A percentile compares a stretch with the other conserved stretches of the same genome.
These are phyloP conservation scores for Hydrolagus colliei DNA, from an alignment of 2,797 vertebrate genomes.

Conservation along the genomic window DNA sequence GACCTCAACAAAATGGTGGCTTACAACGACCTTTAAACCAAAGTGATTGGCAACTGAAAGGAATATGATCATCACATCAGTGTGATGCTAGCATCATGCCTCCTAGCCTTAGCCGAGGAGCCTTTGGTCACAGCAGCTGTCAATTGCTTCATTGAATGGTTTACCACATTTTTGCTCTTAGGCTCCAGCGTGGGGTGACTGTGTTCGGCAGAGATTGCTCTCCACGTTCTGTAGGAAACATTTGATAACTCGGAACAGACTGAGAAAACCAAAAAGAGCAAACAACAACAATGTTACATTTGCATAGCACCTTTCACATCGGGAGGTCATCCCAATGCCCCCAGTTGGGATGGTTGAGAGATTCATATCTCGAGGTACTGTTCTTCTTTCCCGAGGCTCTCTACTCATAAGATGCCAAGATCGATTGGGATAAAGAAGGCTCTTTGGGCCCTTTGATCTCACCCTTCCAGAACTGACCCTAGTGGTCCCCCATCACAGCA, in stretches of 20 bases:
- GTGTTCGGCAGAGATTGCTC: background rate
- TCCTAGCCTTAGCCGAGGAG: background rate
- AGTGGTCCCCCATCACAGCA: no score
- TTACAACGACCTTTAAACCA: slow-evolving; percentile 37
- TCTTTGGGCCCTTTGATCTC: no score
- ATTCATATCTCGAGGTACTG: no score
- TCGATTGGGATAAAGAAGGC: no score
- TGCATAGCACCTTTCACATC: no score
- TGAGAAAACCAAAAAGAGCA: background rate
- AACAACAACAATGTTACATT: no score
- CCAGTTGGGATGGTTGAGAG: no score
- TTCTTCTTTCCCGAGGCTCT: no score
- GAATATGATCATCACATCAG: slow-evolving; percentile 36
- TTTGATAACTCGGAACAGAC: background rate
- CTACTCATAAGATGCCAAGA: no score
- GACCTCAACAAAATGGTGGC: slow-evolving; percentile 36
- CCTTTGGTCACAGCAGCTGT: background rate
- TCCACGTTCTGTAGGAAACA: background rate
- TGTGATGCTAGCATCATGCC: slow-evolving; percentile 9
- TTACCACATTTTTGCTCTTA: background rate
- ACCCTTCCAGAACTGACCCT: no score
- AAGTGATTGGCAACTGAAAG: slow-evolving; percentile 36
- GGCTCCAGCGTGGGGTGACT: background rate
- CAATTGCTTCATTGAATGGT: background rate
- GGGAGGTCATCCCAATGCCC: no score